These are phyloP conservation scores for Argentina silus DNA, from an alignment of 2,797 vertebrate species.

Conservation along the genomic window DNA sequence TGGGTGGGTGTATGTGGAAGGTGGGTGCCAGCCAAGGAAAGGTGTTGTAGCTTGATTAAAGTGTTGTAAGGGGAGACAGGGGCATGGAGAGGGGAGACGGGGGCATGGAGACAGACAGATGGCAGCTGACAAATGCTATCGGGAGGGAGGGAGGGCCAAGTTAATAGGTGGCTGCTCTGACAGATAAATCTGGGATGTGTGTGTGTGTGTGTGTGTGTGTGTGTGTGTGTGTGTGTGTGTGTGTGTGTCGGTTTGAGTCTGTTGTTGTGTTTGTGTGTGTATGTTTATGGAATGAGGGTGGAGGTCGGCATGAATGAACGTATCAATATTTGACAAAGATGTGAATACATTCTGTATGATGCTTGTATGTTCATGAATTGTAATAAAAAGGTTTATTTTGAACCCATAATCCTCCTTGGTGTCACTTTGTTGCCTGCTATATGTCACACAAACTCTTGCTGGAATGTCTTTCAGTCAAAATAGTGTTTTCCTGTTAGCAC, in stretches of 20 bases:
- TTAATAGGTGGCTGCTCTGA: slow-evolving; percentile 77
- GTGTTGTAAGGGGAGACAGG: slow-evolving; percentile 59
- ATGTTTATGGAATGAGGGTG: slow-evolving; percentile 4
- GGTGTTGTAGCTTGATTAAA: slow-evolving; percentile 75
- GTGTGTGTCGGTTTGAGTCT: slow-evolving; percentile 39
- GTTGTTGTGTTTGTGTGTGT: slow-evolving; percentile 21
- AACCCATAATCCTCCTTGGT: slow-evolving; percentile 40
- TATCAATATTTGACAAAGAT: slow-evolving; percentile 37
- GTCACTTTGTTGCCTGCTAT: slow-evolving; percentile 38
- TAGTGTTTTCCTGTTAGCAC: slow-evolving; percentile 70
- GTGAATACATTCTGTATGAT: slow-evolving; percentile 58
- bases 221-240: slow-evolving; percentile 39
- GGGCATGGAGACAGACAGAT: slow-evolving; percentile 72
- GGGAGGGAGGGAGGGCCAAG: slow-evolving; percentile 61
- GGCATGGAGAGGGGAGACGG: slow-evolving; percentile 18
- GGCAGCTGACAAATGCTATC: slow-evolving; percentile 81
- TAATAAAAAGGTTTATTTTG: slow-evolving; percentile 63
- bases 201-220: slow-evolving; percentile 36
- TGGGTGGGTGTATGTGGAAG: slow-evolving; percentile 25
- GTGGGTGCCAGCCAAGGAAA: slow-evolving; percentile 53
- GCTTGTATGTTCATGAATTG: slow-evolving; percentile 66
- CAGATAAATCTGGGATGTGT: slow-evolving; percentile 37
- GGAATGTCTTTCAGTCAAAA: slow-evolving; percentile 70
- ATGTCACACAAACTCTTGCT: slow-evolving; percentile 17
- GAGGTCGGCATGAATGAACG: slow-evolving; percentile 43